Base-by-base conservation (phyloP, 2,888 invertebrate genomes). In the Crocallis elinguaria region DNA sequence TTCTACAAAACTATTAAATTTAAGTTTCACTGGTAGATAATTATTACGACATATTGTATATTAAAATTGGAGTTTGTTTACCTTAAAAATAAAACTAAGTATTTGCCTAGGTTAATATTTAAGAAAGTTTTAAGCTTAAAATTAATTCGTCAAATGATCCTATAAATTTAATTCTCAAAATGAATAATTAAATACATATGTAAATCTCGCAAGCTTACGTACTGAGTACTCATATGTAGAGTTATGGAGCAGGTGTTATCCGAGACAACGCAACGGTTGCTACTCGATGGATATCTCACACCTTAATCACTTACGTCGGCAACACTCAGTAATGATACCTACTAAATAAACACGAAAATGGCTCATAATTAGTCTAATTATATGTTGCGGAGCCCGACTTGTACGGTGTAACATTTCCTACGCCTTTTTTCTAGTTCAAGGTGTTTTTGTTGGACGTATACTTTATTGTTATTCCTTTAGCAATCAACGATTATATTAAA, bases 271-370 rank as follows among this genome's bases (percentile, higher is more conserved):
- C 49, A 68, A 67, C 74, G 66, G 71, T 67, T 43, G 50, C 39
- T 72, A 73, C 66, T 66, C 70, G 82, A 79, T 79, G 67, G 57
- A 62, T 79, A 85, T 87, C 78, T 73, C 71, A 72, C 73, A 72
- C 79, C 74, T 81, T 81, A 82, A 84, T 84, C 82, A 82, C 79
- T 80, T 77, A 71, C 73, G 76, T 75, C 77, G 71, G 70, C 79
- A 79, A 79, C 79, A 78, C 67, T 82, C 36, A 25, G 46, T 41
- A 80, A 84, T 82, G 72, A 81, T 79, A 77, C 77, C 75, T 73
- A 79, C 79, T 78, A 80, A 82, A 82, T 80, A 84, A 82, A 84
- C 80, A 84, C 73, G 64, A 75, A 76, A 79, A 73, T 66, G 60
- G 61, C 55, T 73, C 64, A 67, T 76, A 79, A 82, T 83, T 60